Evolutionary conservation across 2,888 invertebrate species (phyloP).

Genomic region (Hydropsyche betteni): DNA sequence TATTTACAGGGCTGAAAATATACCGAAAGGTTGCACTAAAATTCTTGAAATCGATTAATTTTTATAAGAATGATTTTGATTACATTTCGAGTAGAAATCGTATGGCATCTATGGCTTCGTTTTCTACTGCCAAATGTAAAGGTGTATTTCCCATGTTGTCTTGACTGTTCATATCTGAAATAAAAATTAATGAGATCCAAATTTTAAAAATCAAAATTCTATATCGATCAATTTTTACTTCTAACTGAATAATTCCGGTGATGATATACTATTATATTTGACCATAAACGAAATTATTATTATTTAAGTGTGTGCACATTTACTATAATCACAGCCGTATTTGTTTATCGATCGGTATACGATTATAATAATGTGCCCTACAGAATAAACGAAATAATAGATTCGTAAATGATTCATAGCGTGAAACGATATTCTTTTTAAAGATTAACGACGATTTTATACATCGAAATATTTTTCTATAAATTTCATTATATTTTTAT

Average conservation of each 20-base stretch:
- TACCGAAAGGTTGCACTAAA: background rate
- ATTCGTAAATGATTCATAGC: too few species aligned
- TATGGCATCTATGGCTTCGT: conserved; percentile 74
- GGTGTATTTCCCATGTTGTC: conserved; percentile 84
- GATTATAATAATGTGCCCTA: too few species aligned
- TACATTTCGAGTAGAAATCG: conserved; percentile 79
- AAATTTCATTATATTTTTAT: too few species aligned
- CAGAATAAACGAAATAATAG: too few species aligned
- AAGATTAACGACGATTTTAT: too few species aligned
- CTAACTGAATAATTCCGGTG: background rate
- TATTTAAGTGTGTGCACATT: background rate
- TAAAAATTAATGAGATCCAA: conserved; percentile 41
- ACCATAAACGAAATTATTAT: background rate
- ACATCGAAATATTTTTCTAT: too few species aligned
- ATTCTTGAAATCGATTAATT: background rate
- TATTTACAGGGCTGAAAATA: conserved; percentile 71
- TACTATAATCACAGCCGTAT: too few species aligned
- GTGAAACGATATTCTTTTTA: too few species aligned
- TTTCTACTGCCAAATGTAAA: conserved; percentile 81
- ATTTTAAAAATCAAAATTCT: background rate
- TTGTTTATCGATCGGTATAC: too few species aligned
- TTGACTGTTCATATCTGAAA: conserved; percentile 74
- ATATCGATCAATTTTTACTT: background rate
- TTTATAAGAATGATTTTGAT: conserved; percentile 56
- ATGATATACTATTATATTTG: background rate